A percentile compares a stretch with the other conserved stretches of the same genome.
Conservation (phyloP, 2,888 invertebrate species). For the Timema podura region DNA sequence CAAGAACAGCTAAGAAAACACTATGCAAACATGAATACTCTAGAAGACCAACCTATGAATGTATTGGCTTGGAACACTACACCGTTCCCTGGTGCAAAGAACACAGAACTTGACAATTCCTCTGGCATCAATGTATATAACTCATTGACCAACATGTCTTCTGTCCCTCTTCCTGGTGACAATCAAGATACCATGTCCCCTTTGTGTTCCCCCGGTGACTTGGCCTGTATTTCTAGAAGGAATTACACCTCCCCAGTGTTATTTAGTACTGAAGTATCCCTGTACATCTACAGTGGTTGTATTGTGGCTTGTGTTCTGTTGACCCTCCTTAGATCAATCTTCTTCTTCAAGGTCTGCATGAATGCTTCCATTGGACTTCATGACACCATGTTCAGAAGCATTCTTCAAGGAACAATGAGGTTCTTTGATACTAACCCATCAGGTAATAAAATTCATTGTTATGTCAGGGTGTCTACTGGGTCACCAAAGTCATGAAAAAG, state of each 20-base stretch:
- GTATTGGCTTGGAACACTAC: too few relatives aligned
- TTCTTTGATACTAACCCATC: conserved; percentile 85
- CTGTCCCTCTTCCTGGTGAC: too few relatives aligned
- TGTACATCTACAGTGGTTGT: conserved; percentile 54
- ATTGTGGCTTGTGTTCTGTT: conserved; percentile 57
- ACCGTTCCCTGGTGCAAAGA: too few relatives aligned
- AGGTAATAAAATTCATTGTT: conserved; percentile 50
- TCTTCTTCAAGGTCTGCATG: conserved; percentile 72
- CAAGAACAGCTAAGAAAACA: conserved; percentile 42
- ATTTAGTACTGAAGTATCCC: conserved; percentile 17
- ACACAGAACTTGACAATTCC: too few relatives aligned
- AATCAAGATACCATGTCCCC: too few relatives aligned
- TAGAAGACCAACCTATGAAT: neutral
- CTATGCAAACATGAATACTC: neutral
- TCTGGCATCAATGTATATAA: too few relatives aligned
- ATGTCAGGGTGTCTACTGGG: neutral
- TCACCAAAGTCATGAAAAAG: too few relatives aligned
- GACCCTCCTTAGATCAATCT: conserved; percentile 60
- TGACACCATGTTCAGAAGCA: conserved; percentile 69
- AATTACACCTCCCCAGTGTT: neutral
- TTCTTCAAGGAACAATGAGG: conserved; percentile 69
- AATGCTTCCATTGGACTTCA: conserved; percentile 70
- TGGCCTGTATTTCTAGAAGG: too few relatives aligned
- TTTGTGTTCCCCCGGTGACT: conserved; percentile 9
- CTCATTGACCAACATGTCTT: too few relatives aligned